Evolutionary conservation across 2,888 invertebrate species (phyloP).

Genomic region (Drosophila demipolita): DNA sequence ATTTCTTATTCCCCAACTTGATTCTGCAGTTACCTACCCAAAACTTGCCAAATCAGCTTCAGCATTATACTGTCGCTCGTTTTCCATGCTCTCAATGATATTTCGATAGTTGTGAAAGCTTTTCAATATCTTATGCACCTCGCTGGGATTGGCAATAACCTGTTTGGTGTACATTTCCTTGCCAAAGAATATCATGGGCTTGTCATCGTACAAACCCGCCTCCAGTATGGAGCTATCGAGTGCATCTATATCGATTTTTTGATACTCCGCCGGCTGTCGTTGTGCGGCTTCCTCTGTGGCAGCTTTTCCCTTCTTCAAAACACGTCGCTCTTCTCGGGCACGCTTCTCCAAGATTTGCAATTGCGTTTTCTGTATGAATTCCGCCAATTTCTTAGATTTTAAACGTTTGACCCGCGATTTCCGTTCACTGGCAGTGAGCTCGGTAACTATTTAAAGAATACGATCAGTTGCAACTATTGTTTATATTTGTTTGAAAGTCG

Average conservation of each 20-base stretch:
- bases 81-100: conserved; percentile 81
- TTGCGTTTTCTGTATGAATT: conserved; percentile 87
- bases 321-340: conserved; percentile 48
- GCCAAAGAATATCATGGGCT: conserved; percentile 82
- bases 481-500: neutral
- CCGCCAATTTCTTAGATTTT: conserved; percentile 88
- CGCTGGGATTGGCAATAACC: conserved; percentile 68
- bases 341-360: conserved; percentile 74
- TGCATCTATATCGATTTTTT: conserved; percentile 81
- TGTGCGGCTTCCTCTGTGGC: conserved; percentile 9
- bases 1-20: neutral
- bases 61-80: conserved; percentile 67
- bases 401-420: conserved; percentile 89
- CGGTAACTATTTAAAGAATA: conserved; percentile 86
- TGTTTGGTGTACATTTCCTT: conserved; percentile 73
- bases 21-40: conserved; percentile 41
- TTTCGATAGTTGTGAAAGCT: conserved; percentile 83
- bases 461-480: neutral
- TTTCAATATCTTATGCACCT: conserved; percentile 80
- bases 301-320: conserved; percentile 41
- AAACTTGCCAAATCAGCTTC: conserved; percentile 42
- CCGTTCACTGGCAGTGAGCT: conserved; percentile 87
- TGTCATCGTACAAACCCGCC: conserved; percentile 80
- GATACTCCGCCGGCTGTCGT: conserved; percentile 82
- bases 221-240: conserved; percentile 75